These are phyloP conservation scores for Zoanthus sociatus DNA, from an alignment of 92 coral and sea anemone species.

Conservation along the genomic window DNA sequence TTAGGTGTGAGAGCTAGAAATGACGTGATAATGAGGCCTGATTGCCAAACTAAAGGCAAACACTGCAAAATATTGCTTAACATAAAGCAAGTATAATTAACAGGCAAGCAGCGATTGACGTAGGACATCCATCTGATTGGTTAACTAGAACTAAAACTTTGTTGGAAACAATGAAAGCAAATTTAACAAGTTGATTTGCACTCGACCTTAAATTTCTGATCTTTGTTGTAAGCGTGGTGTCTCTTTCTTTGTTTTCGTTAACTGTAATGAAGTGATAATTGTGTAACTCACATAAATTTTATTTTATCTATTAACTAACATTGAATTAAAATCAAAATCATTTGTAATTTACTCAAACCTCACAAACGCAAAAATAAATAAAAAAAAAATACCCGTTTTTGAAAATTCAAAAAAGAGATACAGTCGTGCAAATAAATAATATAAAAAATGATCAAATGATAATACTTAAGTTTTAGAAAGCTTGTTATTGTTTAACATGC, in stretches of 20 bases:
- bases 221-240: not conserved
- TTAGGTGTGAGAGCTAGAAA: not conserved
- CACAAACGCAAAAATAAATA: no score
- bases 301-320: no score
- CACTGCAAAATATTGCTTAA: not conserved
- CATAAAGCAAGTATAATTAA: not conserved
- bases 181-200: not conserved
- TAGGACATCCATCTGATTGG: not conserved
- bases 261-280: slow-evolving; percentile 2
- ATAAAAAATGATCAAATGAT: no score
- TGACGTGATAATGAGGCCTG: slow-evolving; percentile 5
- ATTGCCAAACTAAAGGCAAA: not conserved
- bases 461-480: no score
- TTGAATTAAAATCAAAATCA: no score
- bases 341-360: no score
- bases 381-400: no score
- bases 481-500: no score
- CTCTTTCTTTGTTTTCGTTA: not conserved
- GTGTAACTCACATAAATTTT: not conserved
- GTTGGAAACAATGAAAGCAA: not conserved
- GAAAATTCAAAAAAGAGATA: no score
- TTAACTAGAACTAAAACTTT: not conserved
- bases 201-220: not conserved
- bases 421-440: no score
- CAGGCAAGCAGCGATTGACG: not conserved